phyloP scores from a whole-genome alignment of 37 sponge, comb jelly and placozoan species.

The Hormiphora californensis region DNA sequence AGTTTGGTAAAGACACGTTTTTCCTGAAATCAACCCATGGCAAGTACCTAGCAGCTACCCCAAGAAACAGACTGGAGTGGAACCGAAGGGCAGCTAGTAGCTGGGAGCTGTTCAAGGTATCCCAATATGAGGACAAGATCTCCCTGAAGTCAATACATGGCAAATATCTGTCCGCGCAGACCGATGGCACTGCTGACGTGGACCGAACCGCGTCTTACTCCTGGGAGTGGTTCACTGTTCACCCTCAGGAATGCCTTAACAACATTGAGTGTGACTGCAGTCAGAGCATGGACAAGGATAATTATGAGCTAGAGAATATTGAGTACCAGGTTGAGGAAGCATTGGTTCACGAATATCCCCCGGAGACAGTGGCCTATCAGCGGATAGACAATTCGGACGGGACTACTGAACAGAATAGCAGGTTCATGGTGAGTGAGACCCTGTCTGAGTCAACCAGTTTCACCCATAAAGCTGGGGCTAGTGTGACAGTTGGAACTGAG shows the following conservation, averaged over 20 bases:
- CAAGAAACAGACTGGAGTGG: background rate
- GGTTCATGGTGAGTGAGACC: background rate
- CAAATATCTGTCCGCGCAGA: background rate
- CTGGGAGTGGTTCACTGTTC: conserved; percentile 7
- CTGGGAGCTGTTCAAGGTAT: background rate
- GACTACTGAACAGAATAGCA: background rate
- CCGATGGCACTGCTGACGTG: background rate
- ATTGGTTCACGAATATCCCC: background rate
- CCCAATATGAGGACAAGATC: conserved; percentile 26
- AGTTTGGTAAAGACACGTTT: background rate
- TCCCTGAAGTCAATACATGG: background rate
- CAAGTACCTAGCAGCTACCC: conserved; percentile 2
- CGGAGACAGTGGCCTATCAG: conserved; percentile 8
- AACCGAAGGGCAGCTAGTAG: background rate
- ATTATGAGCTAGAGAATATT: background rate
- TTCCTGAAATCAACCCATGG: background rate
- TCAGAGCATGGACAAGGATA: background rate
- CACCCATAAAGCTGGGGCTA: conserved; percentile 20
- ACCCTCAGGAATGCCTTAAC: background rate
- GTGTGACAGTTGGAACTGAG: conserved; percentile 10
- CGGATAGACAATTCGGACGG: background rate
- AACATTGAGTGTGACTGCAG: conserved; percentile 1
- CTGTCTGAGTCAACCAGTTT: background rate
- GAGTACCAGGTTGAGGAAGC: background rate
- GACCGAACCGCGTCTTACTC: background rate